Percentiles rank a stretch among this genome's conserved stretches.
Evolutionary conservation across 1,140 invertebrate species (phyloP).

Genomic region (Magallana angulata): DNA sequence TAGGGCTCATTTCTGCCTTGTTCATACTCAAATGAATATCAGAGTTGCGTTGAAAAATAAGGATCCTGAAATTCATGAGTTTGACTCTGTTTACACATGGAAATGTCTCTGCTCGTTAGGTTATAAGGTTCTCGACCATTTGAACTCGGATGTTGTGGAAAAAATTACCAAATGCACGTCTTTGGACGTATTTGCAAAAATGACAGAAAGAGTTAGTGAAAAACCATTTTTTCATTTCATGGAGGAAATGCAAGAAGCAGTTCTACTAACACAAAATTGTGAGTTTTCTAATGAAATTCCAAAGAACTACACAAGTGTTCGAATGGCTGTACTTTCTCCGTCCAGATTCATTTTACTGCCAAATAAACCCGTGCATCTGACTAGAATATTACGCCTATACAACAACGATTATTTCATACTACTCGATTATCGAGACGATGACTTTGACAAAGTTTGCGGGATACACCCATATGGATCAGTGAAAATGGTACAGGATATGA

Average conservation of each 20-base stretch:
- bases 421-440: slow-evolving; percentile 40
- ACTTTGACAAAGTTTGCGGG: slow-evolving; percentile 20
- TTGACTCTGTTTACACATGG: slow-evolving; percentile 41
- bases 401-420: slow-evolving; percentile 40
- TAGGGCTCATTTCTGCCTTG: not conserved
- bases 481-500: not conserved
- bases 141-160: not conserved
- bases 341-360: not conserved
- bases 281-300: not conserved
- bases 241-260: not conserved
- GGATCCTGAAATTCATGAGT: not conserved
- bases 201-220: not conserved
- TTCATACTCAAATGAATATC: not conserved
- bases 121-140: slow-evolving; percentile 41
- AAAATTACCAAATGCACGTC: not conserved
- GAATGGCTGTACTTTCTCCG: slow-evolving; percentile 33
- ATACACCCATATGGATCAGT: not conserved
- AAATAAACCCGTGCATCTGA: slow-evolving; percentile 33
- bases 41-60: not conserved
- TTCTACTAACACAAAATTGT: not conserved
- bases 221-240: slow-evolving; percentile 20
- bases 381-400: slow-evolving; percentile 40
- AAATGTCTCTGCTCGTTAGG: slow-evolving; percentile 24
- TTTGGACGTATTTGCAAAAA: not conserved
- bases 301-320: not conserved